phyloP scores from a whole-genome alignment of 1,140 invertebrate species.

The Heliconius nattereri region DNA sequence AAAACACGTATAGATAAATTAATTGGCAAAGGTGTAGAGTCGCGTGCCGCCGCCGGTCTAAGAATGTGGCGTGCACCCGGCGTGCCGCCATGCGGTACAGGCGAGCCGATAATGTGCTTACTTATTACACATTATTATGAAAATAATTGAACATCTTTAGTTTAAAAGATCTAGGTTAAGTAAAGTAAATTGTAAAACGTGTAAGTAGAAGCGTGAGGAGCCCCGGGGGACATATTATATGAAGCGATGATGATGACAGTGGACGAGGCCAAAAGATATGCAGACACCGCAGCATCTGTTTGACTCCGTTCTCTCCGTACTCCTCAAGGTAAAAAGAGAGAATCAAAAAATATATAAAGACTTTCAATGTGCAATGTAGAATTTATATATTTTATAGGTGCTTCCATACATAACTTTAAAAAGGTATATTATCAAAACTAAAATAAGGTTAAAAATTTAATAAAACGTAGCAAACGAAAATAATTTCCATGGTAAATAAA shows the following conservation, averaged over 20 bases:
- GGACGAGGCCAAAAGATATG: too few relatives aligned
- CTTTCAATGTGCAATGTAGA: background rate
- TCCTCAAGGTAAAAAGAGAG: too few relatives aligned
- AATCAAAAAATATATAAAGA: background rate
- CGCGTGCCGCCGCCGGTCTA: slow-evolving; percentile 34
- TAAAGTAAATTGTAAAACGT: background rate
- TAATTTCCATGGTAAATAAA: slow-evolving; percentile 1
- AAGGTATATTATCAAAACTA: too few relatives aligned
- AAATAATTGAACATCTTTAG: background rate
- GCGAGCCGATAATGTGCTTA: slow-evolving; percentile 24
- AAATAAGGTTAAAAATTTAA: background rate
- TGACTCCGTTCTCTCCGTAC: too few relatives aligned
- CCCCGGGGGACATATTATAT: too few relatives aligned
- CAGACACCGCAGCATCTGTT: too few relatives aligned
- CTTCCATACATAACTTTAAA: too few relatives aligned
- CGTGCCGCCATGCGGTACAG: slow-evolving; percentile 23
- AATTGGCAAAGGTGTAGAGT: slow-evolving; percentile 38
- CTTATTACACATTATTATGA: slow-evolving; percentile 2
- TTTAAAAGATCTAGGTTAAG: background rate
- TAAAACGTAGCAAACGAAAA: background rate
- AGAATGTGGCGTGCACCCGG: slow-evolving; percentile 29
- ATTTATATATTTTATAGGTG: background rate
- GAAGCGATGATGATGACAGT: too few relatives aligned
- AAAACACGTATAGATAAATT: slow-evolving; percentile 19
- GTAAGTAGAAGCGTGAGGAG: too few relatives aligned